Evolutionary conservation across 2,797 vertebrate genomes (phyloP).

Genomic region (Apogon hyalosoma): DNA sequence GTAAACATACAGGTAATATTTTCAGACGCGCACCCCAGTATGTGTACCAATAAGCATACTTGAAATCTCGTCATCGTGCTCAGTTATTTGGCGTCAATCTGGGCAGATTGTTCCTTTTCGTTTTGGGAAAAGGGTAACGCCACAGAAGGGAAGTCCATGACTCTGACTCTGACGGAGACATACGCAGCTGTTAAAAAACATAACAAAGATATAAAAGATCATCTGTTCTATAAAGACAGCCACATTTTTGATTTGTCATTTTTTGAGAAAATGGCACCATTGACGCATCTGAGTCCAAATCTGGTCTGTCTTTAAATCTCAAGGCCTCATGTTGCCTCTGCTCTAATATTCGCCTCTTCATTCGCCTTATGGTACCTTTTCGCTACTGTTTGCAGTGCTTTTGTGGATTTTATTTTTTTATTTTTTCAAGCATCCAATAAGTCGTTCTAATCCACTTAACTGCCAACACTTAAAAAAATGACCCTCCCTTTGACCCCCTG

Average conservation of each 20-base stretch:
- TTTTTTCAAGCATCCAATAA: conserved; percentile 53
- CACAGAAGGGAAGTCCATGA: conserved; percentile 21
- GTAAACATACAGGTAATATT: conserved; percentile 92
- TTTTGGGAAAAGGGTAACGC: conserved; percentile 19
- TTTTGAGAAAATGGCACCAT: conserved; percentile 16
- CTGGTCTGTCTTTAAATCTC: conserved; percentile 38
- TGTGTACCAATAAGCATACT: background rate
- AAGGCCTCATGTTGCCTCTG: conserved; percentile 34
- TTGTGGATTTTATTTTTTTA: conserved; percentile 50
- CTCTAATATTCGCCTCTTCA: conserved; percentile 54
- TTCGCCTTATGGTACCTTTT: conserved; percentile 33
- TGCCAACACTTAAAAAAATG: conserved; percentile 45
- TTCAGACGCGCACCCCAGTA: background rate
- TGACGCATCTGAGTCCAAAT: conserved; percentile 7
- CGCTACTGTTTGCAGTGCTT: conserved; percentile 30
- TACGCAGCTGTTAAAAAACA: conserved; percentile 29
- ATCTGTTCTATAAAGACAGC: conserved; percentile 23
- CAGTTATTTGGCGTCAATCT: conserved; percentile 1
- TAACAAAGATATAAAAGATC: conserved; percentile 33
- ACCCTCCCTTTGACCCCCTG: conserved; percentile 54
- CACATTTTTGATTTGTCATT: conserved; percentile 26
- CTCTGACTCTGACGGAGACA: conserved; percentile 5
- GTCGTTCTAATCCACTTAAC: conserved; percentile 66
- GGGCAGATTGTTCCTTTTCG: background rate
- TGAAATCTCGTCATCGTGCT: background rate